Evolutionary conservation across 2,888 invertebrate genomes (phyloP).

Genomic region (Sthenelais limicola): DNA sequence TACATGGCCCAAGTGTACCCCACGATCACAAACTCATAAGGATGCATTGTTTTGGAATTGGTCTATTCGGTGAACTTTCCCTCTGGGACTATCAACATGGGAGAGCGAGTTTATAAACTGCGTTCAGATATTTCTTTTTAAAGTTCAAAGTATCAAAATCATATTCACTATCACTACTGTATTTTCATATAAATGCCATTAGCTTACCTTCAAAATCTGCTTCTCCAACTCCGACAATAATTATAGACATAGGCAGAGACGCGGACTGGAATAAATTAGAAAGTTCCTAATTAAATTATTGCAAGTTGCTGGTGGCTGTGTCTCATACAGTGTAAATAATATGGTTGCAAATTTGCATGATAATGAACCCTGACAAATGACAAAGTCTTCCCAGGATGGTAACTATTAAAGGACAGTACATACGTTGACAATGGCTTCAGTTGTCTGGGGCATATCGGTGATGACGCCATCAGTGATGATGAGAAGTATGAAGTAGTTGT

Average conservation of each 20-base stretch:
- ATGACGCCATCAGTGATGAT: slow-evolving; percentile 79
- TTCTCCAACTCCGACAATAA: slow-evolving; percentile 71
- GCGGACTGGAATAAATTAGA: slow-evolving; percentile 70
- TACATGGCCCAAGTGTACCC: no score
- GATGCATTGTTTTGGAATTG: no score
- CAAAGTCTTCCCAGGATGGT: background rate
- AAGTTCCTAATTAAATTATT: background rate
- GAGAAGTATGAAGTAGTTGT: slow-evolving; percentile 76
- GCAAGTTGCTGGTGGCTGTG: background rate
- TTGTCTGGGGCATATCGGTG: slow-evolving; percentile 75
- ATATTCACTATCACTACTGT: background rate
- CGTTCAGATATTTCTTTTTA: no score
- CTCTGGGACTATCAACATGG: no score
- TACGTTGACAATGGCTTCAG: slow-evolving; percentile 68
- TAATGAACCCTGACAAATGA: background rate
- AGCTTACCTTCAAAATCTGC: slow-evolving; percentile 70
- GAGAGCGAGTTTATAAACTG: no score
- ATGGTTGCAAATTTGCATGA: no score
- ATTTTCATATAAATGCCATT: background rate
- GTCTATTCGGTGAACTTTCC: no score
- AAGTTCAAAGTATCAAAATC: no score
- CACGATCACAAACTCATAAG: no score
- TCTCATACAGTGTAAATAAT: no score
- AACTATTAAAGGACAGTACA: slow-evolving; percentile 30
- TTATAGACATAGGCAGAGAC: slow-evolving; percentile 68